Percentiles rank a stretch among this genome's conserved stretches.
These are phyloP conservation scores for Molossus molossus DNA, from an alignment of 2,797 vertebrate genomes.

Conservation along the genomic window DNA sequence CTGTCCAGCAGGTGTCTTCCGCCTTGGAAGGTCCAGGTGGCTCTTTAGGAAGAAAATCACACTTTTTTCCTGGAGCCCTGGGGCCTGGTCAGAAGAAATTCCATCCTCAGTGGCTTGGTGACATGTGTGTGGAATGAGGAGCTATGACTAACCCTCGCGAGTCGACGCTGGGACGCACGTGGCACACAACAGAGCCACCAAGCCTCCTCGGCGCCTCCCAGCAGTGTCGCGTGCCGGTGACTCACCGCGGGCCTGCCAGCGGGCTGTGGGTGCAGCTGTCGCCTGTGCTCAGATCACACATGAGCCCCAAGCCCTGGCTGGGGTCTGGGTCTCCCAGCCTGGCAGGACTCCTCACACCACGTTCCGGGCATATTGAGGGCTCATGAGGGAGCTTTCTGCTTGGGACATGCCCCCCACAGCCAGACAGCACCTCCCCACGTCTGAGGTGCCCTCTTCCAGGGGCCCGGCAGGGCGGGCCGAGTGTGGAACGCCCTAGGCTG, in stretches of 20 bases:
- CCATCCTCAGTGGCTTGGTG: not conserved
- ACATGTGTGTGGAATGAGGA: not conserved
- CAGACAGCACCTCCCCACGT: rapidly evolving
- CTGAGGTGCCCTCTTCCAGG: not conserved
- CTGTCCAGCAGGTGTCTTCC: rapidly evolving
- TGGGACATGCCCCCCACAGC: not conserved
- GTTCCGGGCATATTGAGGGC: not conserved
- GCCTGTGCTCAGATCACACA: not conserved
- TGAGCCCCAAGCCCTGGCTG: not conserved
- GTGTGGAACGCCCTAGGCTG: not conserved
- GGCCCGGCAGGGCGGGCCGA: not conserved
- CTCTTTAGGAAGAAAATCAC: not conserved
- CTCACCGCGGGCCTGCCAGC: rapidly evolving
- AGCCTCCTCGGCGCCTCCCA: no score
- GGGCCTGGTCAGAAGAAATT: not conserved
- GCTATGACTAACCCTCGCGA: not conserved
- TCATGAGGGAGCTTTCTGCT: not conserved
- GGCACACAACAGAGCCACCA: not conserved
- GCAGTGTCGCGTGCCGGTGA: not conserved
- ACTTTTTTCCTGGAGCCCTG: not conserved
- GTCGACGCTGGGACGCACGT: not conserved
- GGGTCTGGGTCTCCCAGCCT: not conserved
- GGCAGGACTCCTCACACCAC: not conserved
- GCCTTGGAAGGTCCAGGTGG: not conserved
- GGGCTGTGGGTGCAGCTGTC: not conserved